Percentiles rank a stretch among this genome's conserved stretches.
Evolutionary conservation across 1,140 invertebrate species (phyloP).

Genomic region (Nixonia krombeini): DNA sequence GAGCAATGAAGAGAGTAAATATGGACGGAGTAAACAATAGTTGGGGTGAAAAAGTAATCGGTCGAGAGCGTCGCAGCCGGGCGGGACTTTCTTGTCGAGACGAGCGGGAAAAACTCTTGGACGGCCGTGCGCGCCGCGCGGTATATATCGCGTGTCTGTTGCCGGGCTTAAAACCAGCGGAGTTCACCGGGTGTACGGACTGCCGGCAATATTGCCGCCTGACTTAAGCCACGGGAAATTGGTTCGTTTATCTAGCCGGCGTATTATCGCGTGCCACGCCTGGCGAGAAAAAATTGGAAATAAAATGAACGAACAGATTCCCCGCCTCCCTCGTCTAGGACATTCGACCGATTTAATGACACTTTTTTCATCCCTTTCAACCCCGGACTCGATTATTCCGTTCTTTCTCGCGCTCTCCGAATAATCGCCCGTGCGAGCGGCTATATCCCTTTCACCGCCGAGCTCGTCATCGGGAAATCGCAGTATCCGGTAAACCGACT

Average conservation of each 20-base stretch:
- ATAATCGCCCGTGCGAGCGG: no score
- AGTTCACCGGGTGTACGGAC: conserved; percentile 27
- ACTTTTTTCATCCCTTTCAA: conserved; percentile 1
- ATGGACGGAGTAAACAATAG: conserved; percentile 24
- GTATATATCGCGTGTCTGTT: conserved; percentile 34
- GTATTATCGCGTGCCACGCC: conserved; percentile 41
- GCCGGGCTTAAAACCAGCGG: conserved; percentile 41
- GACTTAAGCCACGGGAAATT: conserved; percentile 65
- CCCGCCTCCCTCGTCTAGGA: conserved; percentile 18
- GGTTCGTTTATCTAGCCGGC: conserved; percentile 60
- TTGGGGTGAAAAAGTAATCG: conserved; percentile 15
- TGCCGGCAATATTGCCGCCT: conserved; percentile 56
- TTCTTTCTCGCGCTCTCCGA: no score
- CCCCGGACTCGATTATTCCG: background rate
- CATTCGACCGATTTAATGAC: conserved; percentile 17
- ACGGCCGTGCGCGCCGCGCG: no score
- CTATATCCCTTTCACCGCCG: no score
- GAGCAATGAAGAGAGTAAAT: no score
- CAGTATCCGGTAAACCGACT: no score
- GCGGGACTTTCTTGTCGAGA: conserved; percentile 22
- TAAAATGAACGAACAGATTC: conserved; percentile 42
- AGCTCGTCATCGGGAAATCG: no score
- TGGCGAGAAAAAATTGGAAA: conserved; percentile 28
- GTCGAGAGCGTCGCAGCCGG: conserved; percentile 10
- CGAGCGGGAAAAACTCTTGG: conserved; percentile 34